Percentiles rank a stretch among this genome's conserved stretches.
phyloP scores from a whole-genome alignment of 2,797 vertebrate genomes.

The Molossus molossus region DNA sequence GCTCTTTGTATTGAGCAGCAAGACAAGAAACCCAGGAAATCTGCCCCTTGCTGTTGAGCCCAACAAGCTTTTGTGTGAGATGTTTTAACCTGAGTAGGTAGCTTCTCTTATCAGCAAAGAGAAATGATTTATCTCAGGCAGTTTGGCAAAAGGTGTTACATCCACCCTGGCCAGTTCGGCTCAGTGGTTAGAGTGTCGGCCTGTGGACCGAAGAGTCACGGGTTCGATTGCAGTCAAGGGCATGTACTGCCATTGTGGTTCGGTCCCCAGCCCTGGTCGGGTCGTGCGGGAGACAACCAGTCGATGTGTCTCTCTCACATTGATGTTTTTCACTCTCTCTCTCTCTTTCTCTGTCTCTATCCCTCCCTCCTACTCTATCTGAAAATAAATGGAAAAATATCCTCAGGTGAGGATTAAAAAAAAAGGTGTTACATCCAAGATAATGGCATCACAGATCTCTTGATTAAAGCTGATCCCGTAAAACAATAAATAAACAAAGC shows the following conservation, averaged over 20 bases:
- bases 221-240: not conserved
- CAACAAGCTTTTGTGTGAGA: not conserved
- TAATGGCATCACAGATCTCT: not conserved
- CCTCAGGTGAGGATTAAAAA: not conserved
- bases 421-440: not conserved
- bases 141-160: not conserved
- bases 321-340: not conserved
- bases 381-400: not conserved
- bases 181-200: not conserved
- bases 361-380: not conserved
- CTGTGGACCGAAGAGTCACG: not conserved
- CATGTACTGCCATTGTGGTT: no score
- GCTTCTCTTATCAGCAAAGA: not conserved
- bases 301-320: no score
- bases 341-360: not conserved
- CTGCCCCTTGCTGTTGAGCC: not conserved
- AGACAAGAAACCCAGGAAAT: slow-evolving; percentile 9
- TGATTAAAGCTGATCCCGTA: not conserved
- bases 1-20: not conserved
- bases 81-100: not conserved
- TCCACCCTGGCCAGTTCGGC: not conserved
- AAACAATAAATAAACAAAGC: not conserved
- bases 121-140: not conserved
- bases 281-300: no score
- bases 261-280: no score